Evolutionary conservation across 2,797 vertebrate genomes (phyloP), one percentile per base, ranked within the genome.

Genomic region (Hylomyscus alleni): DNA sequence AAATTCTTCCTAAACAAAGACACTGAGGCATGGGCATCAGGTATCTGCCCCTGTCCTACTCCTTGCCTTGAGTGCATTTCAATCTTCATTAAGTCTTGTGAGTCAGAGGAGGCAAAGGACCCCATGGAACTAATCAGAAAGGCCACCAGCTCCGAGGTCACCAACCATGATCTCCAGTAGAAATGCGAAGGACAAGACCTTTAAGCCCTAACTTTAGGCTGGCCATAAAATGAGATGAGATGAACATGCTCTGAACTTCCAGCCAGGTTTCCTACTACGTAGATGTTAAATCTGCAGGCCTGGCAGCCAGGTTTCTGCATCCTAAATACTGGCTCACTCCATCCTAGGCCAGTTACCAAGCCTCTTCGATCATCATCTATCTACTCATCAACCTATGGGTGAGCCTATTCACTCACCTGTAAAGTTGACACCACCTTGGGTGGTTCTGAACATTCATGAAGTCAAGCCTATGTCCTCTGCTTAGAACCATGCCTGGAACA

Each of bases 381-480:
- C n/a, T 19, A 10, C n/a, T 72, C n/a, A 72, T 37, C 69, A 37
- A 37, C 69, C 69, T 72, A 10, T 37, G n/a, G 19, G 69, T 20
- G 14, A 72, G 13, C 19, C 81, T 85, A 29, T 81, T 94, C 89
- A 37, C 52, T 92, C 17, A 3, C 82, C 72, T 62, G 3, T 60
- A 85, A 95, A 81, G 34, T 3, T 40, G 34, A 72, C 69, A 72
- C 52, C 5, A 26, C 40, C 81, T 40, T 58, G 17, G 40, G 11
- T 91, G 80, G 31, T 82, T 77, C 54, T 86, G 73, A 86, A 94
- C 81, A 83, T 69, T 76, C 67, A 94, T 44, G 56, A 95, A 56
- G 26, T 86, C 69, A 44, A 31, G 14, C 85, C 93, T 89, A 6
- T 82, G 62, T 78, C 56, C 37, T 40, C 29, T 58, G n/a, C 94